Evolutionary conservation across 1,140 invertebrate genomes (phyloP).

Genomic region (Triops cancriformis): DNA sequence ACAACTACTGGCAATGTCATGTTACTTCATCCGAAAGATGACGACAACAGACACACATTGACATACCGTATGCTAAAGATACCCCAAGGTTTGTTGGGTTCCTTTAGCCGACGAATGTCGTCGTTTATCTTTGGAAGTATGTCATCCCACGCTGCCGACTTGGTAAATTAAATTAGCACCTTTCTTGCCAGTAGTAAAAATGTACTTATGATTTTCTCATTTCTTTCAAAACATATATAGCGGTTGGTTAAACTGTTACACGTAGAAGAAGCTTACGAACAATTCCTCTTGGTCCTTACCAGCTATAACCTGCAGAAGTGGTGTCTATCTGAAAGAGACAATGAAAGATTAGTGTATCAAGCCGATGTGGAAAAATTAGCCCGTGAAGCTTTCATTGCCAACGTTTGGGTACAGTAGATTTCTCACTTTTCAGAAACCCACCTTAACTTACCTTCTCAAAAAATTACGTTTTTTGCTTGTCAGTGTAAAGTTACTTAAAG

Average conservation of each 20-base stretch:
- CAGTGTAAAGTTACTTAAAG: no score
- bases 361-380: conserved; percentile 53
- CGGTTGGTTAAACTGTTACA: conserved; percentile 36
- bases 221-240: no score
- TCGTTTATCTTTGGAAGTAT: conserved; percentile 80
- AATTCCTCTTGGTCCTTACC: conserved; percentile 54
- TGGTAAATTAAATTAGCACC: conserved; percentile 48
- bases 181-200: not conserved
- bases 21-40: conserved; percentile 53
- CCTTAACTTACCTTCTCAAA: no score
- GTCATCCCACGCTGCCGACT: conserved; percentile 56
- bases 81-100: conserved; percentile 73
- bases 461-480: no score
- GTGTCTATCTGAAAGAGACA: conserved; percentile 44
- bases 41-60: conserved; percentile 55
- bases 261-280: conserved; percentile 38
- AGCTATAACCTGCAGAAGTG: conserved; percentile 61
- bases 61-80: conserved; percentile 60
- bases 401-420: conserved; percentile 47
- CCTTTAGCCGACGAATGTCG: conserved; percentile 71
- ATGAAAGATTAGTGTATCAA: conserved; percentile 53
- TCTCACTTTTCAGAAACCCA: no score
- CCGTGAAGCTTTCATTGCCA: conserved; percentile 50
- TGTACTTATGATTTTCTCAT: conserved; percentile 19
- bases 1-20: conserved; percentile 85